These are phyloP conservation scores for Nudaria mundana DNA, from an alignment of 2,888 invertebrate genomes.

Conservation along the genomic window DNA sequence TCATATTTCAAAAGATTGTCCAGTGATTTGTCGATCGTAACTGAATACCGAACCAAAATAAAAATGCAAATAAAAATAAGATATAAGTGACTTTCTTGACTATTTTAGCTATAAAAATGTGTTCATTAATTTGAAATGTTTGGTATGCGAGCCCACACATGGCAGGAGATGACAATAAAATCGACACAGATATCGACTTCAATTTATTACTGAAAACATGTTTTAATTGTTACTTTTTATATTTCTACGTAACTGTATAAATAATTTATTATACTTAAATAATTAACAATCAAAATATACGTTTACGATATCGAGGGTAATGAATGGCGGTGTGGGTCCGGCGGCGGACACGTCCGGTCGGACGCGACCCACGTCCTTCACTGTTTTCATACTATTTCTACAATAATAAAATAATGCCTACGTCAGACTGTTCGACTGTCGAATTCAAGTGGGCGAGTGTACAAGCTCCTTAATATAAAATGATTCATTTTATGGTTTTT, in stretches of 20 bases:
- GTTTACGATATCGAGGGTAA: constrained; percentile 45
- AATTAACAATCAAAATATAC: constrained; percentile 50
- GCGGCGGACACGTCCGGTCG: constrained; percentile 62
- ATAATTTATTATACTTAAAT: constrained; percentile 35
- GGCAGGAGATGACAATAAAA: constrained; percentile 27
- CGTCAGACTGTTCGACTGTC: constrained; percentile 32
- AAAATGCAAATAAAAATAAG: constrained; percentile 17
- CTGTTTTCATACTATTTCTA: constrained; percentile 43
- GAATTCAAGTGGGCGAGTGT: constrained; percentile 38
- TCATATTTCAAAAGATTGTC: constrained; percentile 6
- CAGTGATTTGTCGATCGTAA: constrained; percentile 10
- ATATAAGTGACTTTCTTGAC: constrained; percentile 14
- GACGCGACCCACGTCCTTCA: constrained; percentile 64
- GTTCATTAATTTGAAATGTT: constrained; percentile 17
- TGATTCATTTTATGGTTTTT: constrained; percentile 45
- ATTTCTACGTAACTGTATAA: constrained; percentile 8
- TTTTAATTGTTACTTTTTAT: constrained; percentile 35
- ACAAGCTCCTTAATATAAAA: constrained; percentile 43
- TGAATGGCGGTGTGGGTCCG: constrained; percentile 50
- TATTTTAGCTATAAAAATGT: constrained; percentile 20
- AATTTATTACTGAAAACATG: constrained; percentile 35
- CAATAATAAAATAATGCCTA: constrained; percentile 46
- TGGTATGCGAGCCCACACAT: constrained; percentile 30
- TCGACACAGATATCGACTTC: constrained; percentile 28
- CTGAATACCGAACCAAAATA: constrained; percentile 13